Percentiles rank a stretch among this genome's conserved stretches.
phyloP scores from a whole-genome alignment of 2,888 invertebrate genomes.

The Hydrotaea diabolus region DNA sequence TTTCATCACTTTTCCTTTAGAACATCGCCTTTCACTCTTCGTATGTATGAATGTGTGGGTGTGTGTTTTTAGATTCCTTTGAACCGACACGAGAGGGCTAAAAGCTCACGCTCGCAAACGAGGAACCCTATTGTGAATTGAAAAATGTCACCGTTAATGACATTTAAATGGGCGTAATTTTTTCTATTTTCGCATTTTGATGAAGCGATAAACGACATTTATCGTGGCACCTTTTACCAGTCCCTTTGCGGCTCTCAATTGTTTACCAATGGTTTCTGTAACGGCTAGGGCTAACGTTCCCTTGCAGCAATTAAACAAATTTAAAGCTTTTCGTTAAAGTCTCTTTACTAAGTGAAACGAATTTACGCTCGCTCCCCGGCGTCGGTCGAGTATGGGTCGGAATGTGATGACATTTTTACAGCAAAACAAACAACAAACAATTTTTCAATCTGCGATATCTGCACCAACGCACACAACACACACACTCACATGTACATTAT shows the following conservation, averaged over 20 bases:
- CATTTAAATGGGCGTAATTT: slow-evolving; percentile 63
- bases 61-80: too few relatives aligned
- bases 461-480: too few relatives aligned
- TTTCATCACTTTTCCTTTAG: too few relatives aligned
- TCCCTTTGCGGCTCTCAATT: background rate
- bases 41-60: too few relatives aligned
- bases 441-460: background rate
- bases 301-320: background rate
- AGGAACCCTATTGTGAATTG: slow-evolving; percentile 56
- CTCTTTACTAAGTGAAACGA: background rate
- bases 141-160: slow-evolving; percentile 64
- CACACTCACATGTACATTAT: background rate
- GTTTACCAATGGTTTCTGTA: background rate
- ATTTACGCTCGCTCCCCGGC: too few relatives aligned
- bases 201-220: slow-evolving; percentile 25
- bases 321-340: background rate
- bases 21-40: too few relatives aligned
- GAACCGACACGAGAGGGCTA: background rate
- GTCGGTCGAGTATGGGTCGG: background rate
- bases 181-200: slow-evolving; percentile 26
- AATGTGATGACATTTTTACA: background rate
- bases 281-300: too few relatives aligned
- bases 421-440: background rate
- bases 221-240: background rate
- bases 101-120: background rate